These are phyloP conservation scores for Ganaspis sp. DNA, from an alignment of 1,140 invertebrate genomes.

Conservation along the genomic window DNA sequence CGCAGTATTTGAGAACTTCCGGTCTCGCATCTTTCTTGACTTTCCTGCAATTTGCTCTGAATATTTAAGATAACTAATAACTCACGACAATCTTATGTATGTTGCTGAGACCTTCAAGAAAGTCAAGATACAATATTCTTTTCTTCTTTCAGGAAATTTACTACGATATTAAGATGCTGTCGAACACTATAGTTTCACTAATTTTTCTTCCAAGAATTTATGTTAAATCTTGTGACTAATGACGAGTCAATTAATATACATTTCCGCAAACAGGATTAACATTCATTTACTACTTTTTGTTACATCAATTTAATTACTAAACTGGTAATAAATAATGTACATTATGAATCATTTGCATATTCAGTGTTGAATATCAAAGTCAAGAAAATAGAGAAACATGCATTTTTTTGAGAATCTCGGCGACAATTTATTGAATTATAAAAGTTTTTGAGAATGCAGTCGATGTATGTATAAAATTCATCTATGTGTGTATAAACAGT, in stretches of 20 bases:
- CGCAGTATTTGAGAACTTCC: slow-evolving; percentile 12
- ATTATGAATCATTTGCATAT: slow-evolving; percentile 1
- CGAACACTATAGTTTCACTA: background rate
- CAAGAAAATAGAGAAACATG: background rate
- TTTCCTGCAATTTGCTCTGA: background rate
- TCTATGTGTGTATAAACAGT: too few relatives aligned
- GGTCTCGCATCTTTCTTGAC: slow-evolving; percentile 4
- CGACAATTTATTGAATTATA: too few relatives aligned
- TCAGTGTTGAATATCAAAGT: background rate
- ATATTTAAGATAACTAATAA: slow-evolving; percentile 1
- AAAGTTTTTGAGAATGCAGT: too few relatives aligned
- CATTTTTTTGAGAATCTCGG: too few relatives aligned
- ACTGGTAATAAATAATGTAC: slow-evolving; percentile 10
- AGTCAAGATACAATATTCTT: background rate
- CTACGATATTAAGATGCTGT: too few relatives aligned
- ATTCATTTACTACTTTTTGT: background rate
- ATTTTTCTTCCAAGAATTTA: background rate
- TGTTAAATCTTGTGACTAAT: background rate
- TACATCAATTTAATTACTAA: background rate
- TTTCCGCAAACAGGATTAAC: background rate
- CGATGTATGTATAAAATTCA: too few relatives aligned
- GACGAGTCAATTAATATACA: background rate
- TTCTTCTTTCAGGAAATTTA: background rate
- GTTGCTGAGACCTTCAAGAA: background rate
- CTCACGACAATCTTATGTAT: background rate